Evolutionary conservation across 1,140 invertebrate genomes (phyloP).

Genomic region (Drosophila leontia): DNA sequence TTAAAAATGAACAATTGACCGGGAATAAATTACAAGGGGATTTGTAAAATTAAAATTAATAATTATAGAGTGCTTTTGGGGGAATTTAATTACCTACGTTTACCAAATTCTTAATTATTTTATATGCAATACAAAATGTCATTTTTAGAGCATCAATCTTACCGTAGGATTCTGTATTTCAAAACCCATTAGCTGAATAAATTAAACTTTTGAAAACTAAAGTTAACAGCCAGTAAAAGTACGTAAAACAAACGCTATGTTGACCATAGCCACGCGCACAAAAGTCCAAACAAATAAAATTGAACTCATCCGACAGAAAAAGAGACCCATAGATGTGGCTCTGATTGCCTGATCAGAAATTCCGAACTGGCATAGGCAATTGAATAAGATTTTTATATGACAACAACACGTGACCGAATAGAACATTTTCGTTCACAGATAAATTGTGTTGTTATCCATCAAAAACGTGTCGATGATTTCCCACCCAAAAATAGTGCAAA

Average conservation of each 20-base stretch:
- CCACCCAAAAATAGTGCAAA: conserved; percentile 27
- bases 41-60: not conserved
- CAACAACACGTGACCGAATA: conserved; percentile 50
- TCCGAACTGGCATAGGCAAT: conserved; percentile 31
- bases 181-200: conserved; percentile 3
- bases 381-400: conserved; percentile 60
- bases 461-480: conserved; percentile 53
- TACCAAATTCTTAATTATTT: too few relatives aligned
- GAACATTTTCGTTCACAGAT: conserved; percentile 19
- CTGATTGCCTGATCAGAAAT: conserved; percentile 55
- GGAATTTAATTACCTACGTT: not conserved
- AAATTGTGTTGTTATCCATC: conserved; percentile 52
- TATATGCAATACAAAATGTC: not conserved
- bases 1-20: conserved; percentile 34
- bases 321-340: conserved; percentile 1
- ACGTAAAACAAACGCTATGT: conserved; percentile 15
- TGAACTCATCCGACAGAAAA: not conserved
- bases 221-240: not conserved
- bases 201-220: conserved; percentile 8
- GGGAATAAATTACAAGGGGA: conserved; percentile 1
- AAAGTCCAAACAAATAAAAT: conserved; percentile 15
- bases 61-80: not conserved
- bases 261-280: not conserved
- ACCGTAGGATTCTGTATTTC: not conserved
- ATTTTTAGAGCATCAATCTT: not conserved